Conservation (phyloP, 1,140 invertebrate species). For the Zaprionus vittiger region DNA sequence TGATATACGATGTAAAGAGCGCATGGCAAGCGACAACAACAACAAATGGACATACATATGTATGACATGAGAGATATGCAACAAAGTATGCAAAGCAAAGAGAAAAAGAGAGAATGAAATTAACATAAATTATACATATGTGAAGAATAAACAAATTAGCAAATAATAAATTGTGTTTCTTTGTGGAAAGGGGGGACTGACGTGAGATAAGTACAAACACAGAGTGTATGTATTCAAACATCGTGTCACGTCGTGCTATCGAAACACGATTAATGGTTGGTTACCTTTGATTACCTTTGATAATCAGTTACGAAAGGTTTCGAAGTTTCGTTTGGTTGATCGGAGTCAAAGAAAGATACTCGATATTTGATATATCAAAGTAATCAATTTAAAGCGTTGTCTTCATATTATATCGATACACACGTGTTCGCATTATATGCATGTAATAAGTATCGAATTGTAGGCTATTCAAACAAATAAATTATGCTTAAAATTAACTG, state of each 20-base stretch:
- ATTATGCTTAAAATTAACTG: not conserved
- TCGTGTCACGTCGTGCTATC: conserved; percentile 11
- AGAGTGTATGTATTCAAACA: too few species aligned
- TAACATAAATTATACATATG: conserved; percentile 78
- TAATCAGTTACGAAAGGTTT: not conserved
- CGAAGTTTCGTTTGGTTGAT: too few species aligned
- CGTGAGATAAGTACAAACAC: not conserved
- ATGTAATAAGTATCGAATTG: not conserved
- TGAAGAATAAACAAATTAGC: conserved; percentile 78
- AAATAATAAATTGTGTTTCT: conserved; percentile 48
- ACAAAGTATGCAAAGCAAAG: conserved; percentile 29
- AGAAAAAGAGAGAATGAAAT: conserved; percentile 34
- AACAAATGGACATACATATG: conserved; percentile 47
- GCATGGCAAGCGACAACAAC: conserved; percentile 33
- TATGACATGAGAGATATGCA: conserved; percentile 63
- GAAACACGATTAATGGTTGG: not conserved
- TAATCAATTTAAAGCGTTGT: not conserved
- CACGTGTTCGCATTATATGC: not conserved
- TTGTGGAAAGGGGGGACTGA: not conserved
- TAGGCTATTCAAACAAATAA: not conserved
- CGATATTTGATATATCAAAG: not conserved
- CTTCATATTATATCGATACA: not conserved
- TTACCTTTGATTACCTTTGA: not conserved
- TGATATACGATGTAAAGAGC: conserved; percentile 39
- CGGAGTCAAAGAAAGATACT: not conserved